These are phyloP conservation scores for Bruchidius siliquastri DNA, from an alignment of 2,888 invertebrate species.

Conservation along the genomic window DNA sequence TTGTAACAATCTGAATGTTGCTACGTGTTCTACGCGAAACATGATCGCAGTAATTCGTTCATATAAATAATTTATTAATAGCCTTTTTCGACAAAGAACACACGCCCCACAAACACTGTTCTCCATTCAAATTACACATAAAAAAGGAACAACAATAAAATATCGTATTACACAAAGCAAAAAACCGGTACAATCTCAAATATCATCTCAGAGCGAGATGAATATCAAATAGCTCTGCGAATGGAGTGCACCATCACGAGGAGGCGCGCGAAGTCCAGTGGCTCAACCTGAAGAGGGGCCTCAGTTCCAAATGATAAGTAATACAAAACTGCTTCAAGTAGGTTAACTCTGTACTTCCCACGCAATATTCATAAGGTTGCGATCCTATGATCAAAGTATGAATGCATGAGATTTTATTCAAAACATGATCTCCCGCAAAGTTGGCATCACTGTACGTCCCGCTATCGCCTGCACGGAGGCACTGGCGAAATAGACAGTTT, in stretches of 20 bases:
- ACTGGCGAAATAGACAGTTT: too few relatives aligned
- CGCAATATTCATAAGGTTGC: too few relatives aligned
- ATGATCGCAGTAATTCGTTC: neutral
- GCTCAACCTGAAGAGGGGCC: neutral
- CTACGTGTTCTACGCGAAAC: neutral
- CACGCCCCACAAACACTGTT: neutral
- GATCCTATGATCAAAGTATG: too few relatives aligned
- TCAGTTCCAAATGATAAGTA: too few relatives aligned
- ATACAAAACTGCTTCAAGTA: too few relatives aligned
- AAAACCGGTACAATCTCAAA: neutral
- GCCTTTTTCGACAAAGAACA: neutral
- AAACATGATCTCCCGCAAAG: too few relatives aligned
- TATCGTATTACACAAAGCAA: neutral
- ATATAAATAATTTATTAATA: neutral
- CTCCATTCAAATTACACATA: neutral
- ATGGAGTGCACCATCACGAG: neutral
- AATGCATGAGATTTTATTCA: too few relatives aligned
- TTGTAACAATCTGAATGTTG: neutral
- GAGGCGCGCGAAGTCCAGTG: neutral
- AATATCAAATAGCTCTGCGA: neutral
- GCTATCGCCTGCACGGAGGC: too few relatives aligned
- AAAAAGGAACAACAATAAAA: neutral
- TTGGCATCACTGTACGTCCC: too few relatives aligned
- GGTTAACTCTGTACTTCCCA: too few relatives aligned
- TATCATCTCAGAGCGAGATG: neutral